A percentile compares a stretch with the other conserved stretches of the same genome.
phyloP scores from a whole-genome alignment of 2,797 vertebrate genomes.

The Pangasius mekongensis region DNA sequence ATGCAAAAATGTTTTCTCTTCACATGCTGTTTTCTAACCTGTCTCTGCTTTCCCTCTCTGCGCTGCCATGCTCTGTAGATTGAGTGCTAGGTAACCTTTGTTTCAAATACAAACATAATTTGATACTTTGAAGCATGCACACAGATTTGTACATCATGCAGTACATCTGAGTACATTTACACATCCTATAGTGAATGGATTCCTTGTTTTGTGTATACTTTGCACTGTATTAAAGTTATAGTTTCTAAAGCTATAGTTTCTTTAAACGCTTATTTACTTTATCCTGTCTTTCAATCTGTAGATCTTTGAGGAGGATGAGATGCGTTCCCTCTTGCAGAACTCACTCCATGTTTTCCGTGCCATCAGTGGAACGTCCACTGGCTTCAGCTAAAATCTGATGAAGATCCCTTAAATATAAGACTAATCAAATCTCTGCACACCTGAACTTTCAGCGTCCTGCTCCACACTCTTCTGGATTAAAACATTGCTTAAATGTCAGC shows the following conservation, averaged over 20 bases:
- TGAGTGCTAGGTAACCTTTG: slow-evolving; percentile 58
- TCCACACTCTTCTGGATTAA: neutral
- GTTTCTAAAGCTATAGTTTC: neutral
- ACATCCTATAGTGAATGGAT: neutral
- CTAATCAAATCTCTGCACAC: slow-evolving; percentile 9
- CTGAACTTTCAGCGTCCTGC: slow-evolving; percentile 6
- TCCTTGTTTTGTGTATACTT: neutral
- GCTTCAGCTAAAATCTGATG: slow-evolving; percentile 72
- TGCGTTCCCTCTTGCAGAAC: slow-evolving; percentile 88
- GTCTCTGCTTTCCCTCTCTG: slow-evolving; percentile 44
- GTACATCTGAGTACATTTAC: neutral
- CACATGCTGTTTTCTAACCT: slow-evolving; percentile 41
- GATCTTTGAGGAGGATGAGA: slow-evolving; percentile 91
- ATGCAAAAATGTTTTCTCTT: neutral
- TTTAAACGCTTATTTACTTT: slow-evolving; percentile 9
- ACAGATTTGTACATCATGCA: slow-evolving; percentile 15
- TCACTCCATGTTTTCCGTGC: slow-evolving; percentile 92
- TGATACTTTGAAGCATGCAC: slow-evolving; percentile 14
- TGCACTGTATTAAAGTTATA: neutral
- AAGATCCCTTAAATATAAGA: neutral
- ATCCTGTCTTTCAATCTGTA: slow-evolving; percentile 60
- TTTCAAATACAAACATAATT: slow-evolving; percentile 39
- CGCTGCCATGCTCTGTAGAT: slow-evolving; percentile 57
- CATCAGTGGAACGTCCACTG: slow-evolving; percentile 88
- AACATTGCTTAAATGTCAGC: slow-evolving; percentile 48